Evolutionary conservation across 1,140 invertebrate genomes (phyloP), one percentile per base, ranked within the genome.

Genomic region (Episyrphus balteatus): DNA sequence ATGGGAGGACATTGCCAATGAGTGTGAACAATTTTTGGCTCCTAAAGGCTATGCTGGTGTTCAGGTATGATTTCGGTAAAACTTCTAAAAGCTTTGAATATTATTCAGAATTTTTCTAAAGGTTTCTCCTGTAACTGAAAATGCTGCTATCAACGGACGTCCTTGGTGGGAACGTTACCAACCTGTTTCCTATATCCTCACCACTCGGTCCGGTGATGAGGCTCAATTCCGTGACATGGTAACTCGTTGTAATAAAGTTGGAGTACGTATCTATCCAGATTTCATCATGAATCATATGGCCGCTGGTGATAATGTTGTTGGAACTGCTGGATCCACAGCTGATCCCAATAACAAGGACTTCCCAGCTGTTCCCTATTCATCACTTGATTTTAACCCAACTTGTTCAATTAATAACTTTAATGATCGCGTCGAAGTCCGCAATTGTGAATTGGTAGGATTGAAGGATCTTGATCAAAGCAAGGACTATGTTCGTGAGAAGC

Each of bases 81-180:
- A n/a, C n/a, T n/a, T n/a, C n/a, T n/a, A n/a, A n/a, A n/a, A n/a
- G n/a, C n/a, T n/a, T n/a, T n/a, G n/a, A 10, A 10, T 34, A 34
- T 34, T 34, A 10, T 34, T 10, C 33, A 10, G 10, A 10, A 34
- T 31, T 33, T 41, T 33, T 31, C 42, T 5, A 11, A 31, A 65
- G 61, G 59, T 63, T 0, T 67, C 64, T 1, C 64, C 62, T 2
- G 54, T 57, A 10, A 66, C 57, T 15, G 64, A 67, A 47, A 66
- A 66, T 38, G 53, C 54, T 11, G 55, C 66, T 15, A 49, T 52
- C 18, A 42, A 40, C n/a, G 44, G 59, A 11, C 78, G 83, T 47
- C 82, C 77, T 50, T 91, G 77, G 90, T 91, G 79, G 73, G 86
- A 92, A 67, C 73, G 89, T 10, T 95, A 95, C 55, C 91, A 94